Base-by-base conservation (phyloP, 2,113 vertebrate genomes). In the Callocephalon fimbriatum region DNA sequence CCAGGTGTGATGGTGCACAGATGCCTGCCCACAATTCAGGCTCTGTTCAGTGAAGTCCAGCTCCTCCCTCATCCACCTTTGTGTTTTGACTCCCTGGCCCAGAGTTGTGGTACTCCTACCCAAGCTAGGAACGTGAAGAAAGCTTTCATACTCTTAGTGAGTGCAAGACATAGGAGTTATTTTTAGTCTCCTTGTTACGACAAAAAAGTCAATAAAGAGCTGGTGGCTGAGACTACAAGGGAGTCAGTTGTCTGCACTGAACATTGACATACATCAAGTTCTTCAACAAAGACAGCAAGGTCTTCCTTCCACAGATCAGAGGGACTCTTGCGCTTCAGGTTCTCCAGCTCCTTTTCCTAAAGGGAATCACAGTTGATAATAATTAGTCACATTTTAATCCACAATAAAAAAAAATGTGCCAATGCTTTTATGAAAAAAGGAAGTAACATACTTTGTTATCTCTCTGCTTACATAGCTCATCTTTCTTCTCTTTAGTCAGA, bases 401-500 rank as follows among this genome's bases (percentile, higher is more conserved):
- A 65, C 5, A 19, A 58, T 48, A 4, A 32, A 84, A 68, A 75
- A 26, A 29, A 6, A 58, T 6, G 19, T 58, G 32, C 35, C 6
- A 1, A 35, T 31, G 53, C 15, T 75, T 66, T 35, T 18, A 10
- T 3, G 73, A 88, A n/a, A 38, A 85, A 50, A 82, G 10, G 44
- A 88, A 81, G 23, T 35, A 72, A 91, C 96, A 12, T 86, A 99
- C 99, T 98, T 99, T 99, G 31, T 97, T 97, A 81, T 99, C 98
- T 73, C 98, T 99, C 93, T 99, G 99, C 73, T 97, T 99, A 95
- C 99, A 99, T 32, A 99, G 98, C 77, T 99, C 99, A 35, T 99
- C 99, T 51, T 99, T 99, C 98, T 99, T 99, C 87, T 99, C 99
- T 79, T 99, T 99, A 50, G 98, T 99, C 90, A 99, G 94, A 94